Percentiles rank a stretch among this genome's conserved stretches.
Evolutionary conservation across 2,797 vertebrate genomes (phyloP).

Genomic region (Ispidina picta): DNA sequence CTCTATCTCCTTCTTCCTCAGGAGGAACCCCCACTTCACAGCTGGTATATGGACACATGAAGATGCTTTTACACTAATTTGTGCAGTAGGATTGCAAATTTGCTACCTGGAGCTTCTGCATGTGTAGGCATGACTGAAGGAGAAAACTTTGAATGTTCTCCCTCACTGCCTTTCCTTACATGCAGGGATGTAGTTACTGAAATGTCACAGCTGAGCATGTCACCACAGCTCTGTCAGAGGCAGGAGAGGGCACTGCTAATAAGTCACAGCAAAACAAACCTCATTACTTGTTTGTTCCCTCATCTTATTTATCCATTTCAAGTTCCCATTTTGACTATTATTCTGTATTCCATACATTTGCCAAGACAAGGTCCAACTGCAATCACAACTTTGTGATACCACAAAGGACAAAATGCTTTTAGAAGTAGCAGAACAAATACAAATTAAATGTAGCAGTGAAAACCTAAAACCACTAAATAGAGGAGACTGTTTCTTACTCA

Average conservation of each 20-base stretch:
- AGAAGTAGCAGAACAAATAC: neutral
- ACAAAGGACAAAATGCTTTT: neutral
- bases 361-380: neutral
- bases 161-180: neutral
- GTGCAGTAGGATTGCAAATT: neutral
- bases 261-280: neutral
- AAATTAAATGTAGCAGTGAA: neutral
- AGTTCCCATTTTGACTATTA: neutral
- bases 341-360: neutral
- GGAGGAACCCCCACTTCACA: neutral
- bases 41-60: neutral
- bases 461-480: neutral
- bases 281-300: rapidly evolving
- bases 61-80: neutral
- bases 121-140: neutral
- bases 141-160: neutral
- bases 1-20: neutral
- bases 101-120: neutral
- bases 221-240: neutral
- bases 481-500: neutral
- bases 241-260: rapidly evolving
- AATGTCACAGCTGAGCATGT: neutral
- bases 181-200: neutral
- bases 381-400: neutral
- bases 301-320: neutral